Evolutionary conservation across 2,113 vertebrate genomes (phyloP).

Genomic region (Lepus americanus): DNA sequence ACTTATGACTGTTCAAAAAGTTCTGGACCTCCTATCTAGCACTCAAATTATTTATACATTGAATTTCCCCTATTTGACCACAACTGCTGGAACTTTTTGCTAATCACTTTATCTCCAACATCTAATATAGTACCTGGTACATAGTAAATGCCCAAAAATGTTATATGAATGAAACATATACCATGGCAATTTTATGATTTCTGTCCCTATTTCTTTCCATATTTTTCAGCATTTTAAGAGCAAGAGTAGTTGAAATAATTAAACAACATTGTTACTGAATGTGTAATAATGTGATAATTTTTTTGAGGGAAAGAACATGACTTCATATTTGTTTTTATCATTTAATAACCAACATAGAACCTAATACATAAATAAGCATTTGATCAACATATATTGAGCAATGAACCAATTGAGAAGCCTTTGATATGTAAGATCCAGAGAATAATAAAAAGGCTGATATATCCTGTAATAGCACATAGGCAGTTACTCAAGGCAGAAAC

Average conservation of each 20-base stretch:
- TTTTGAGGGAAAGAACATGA: background rate
- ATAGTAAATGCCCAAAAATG: background rate
- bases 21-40: background rate
- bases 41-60: background rate
- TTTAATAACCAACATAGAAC: background rate
- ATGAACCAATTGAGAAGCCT: background rate
- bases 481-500: background rate
- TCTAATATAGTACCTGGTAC: background rate
- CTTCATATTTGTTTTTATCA: background rate
- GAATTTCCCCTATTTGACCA: background rate
- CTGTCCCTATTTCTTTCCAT: background rate
- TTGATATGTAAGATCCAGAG: background rate
- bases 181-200: background rate
- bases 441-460: background rate
- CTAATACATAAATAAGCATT: background rate
- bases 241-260: background rate
- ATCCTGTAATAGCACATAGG: background rate
- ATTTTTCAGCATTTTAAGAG: background rate
- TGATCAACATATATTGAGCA: background rate
- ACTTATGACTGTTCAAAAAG: background rate
- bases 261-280: background rate
- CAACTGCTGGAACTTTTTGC: background rate
- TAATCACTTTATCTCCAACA: background rate
- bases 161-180: background rate
- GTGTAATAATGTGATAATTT: background rate